Evolutionary conservation across 2,888 invertebrate genomes (phyloP), one percentile per base, ranked within the genome.

Genomic region (Proisotoma minuta): DNA sequence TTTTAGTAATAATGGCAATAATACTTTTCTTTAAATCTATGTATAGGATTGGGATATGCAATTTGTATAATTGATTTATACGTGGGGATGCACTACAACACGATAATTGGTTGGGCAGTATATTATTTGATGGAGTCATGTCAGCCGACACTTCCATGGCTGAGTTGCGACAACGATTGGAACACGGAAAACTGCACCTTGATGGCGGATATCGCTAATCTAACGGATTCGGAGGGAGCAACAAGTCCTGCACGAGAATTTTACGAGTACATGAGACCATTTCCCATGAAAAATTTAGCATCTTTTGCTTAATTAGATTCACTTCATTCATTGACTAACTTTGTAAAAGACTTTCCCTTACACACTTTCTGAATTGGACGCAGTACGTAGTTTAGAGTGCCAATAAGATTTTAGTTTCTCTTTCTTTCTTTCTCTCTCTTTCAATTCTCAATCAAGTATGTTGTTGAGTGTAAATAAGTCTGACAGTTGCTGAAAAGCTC

Each of bases 11-110:
- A n/a, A n/a, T n/a, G n/a, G n/a, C n/a, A n/a, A n/a, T n/a, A 18
- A 48, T 48, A 10, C 15, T 22, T 47, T 10, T 34, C 15, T 12
- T 34, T 10, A 10, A 22, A 59, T 78, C 15, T 80, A 18, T 43
- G 10, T 10, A 34, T 34, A 94, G 95, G 96, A 72, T 88, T 96
- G 57, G 96, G 96, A 58, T 95, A 95, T 81, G 93, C 95, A 10
- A 96, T 96, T 77, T 95, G 95, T 78, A 84, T 96, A 77, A 91
- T 96, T 75, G 94, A 95, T 80, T 84, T 95, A 77, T 96, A 95
- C 82, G 71, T 82, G 86, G 91, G 91, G 74, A 95, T 95, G 88
- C 95, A 93, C 81, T 96, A 96, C 83, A 96, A 96, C 81, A 94
- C 95, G 53, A 91, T 96, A 78, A 95, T 96, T 76, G 92, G 93